Base-by-base conservation (phyloP, 2,888 invertebrate genomes). In the Drosophila putrida region DNA sequence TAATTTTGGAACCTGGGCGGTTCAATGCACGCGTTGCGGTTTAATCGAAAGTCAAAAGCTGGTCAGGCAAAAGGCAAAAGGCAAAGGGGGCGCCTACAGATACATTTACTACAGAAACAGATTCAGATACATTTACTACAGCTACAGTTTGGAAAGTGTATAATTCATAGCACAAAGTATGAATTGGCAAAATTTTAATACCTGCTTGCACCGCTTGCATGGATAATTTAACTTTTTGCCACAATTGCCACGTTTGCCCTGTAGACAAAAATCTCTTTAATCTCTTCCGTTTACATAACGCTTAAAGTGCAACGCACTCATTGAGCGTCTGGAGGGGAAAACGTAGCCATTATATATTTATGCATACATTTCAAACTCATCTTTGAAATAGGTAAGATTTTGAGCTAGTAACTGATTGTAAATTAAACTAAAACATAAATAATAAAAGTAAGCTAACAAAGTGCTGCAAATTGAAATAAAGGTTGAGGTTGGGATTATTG, bases 61-160 rank as follows among this genome's bases (percentile, higher is more conserved):
- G 31, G 13, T 53, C 58, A 59, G 58, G 58, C 47, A 50, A 59
- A 50, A 50, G 59, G 59, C n/a, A n/a, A n/a, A n/a, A 59, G 58
- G 58, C 47, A 50, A 59, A 50, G 59, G 59, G 59, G 59, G 59
- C 58, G 50, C 58, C 55, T 4, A 38, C 25, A 38, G 13, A 43
- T 11, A 25, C 20, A 20, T 2, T 20, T 10, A 55, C 38, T 10
- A 55, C 38, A 53, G 39, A 10, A 35, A 36, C 44, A 46, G 36
- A 49, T 68, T 53, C 33, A 41, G 27, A 49, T 50, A n/a, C n/a
- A n/a, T n/a, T n/a, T n/a, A n/a, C n/a, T n/a, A n/a, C n/a, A n/a
- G n/a, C n/a, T 68, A 50, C 50, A 50, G 28, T 39, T 63, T 41
- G 36, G 87, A 84, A 84, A 88, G 87, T 86, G 53, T 61, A 75